These are phyloP conservation scores for Meganola albula DNA, from an alignment of 2,888 invertebrate genomes.

Conservation along the genomic window DNA sequence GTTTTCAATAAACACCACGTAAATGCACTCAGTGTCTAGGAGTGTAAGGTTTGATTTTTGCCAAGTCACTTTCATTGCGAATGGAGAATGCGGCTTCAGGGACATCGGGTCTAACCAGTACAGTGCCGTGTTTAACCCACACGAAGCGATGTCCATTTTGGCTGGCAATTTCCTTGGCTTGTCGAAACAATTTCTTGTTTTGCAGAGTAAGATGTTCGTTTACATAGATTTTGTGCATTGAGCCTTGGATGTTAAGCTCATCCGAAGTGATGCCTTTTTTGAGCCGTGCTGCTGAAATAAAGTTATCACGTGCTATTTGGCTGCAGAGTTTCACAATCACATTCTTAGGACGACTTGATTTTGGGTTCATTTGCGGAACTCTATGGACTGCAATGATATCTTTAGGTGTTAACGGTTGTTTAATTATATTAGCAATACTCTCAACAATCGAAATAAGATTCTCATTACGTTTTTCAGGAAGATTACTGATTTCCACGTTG, in stretches of 20 bases:
- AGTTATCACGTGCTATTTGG: constrained; percentile 2
- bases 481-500: constrained; percentile 2
- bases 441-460: constrained; percentile 1
- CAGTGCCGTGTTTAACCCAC: no score
- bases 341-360: background rate
- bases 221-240: constrained; percentile 3
- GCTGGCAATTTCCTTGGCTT: no score
- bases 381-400: constrained; percentile 4
- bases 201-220: constrained; percentile 4
- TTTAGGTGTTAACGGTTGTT: background rate
- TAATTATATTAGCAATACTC: background rate
- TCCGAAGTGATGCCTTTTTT: constrained; percentile 3
- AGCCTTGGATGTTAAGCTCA: background rate
- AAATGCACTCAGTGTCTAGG: no score
- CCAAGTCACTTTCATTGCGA: no score
- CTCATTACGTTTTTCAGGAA: constrained; percentile 2
- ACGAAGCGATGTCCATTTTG: no score
- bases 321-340: constrained; percentile 1
- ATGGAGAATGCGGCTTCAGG: no score
- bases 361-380: constrained; percentile 1
- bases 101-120: no score
- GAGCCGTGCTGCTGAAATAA: background rate
- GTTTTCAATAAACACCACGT: no score
- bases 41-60: no score
- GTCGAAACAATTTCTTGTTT: constrained; percentile 2